Percentiles rank a stretch among this genome's conserved stretches.
phyloP scores from a whole-genome alignment of 2,888 invertebrate species.

The Pseudoips prasinana region DNA sequence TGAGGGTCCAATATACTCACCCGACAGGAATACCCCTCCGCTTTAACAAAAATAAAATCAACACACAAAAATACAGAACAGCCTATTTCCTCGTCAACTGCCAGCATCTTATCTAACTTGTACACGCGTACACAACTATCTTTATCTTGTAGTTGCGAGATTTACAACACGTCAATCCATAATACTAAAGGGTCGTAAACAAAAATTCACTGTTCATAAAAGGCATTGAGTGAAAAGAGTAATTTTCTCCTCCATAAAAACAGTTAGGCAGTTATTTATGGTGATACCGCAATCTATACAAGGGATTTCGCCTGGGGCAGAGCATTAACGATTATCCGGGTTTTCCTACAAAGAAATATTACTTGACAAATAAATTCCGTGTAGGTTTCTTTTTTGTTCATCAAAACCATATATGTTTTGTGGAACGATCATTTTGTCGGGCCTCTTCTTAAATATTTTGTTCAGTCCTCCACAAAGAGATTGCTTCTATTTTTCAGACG shows the following conservation, averaged over 20 bases:
- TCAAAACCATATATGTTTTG: conserved; percentile 36
- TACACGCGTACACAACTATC: too few species aligned
- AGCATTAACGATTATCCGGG: conserved; percentile 76
- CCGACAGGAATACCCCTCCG: too few species aligned
- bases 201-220: conserved; percentile 63
- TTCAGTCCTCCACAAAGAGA: too few species aligned
- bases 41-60: too few species aligned
- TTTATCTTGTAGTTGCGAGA: conserved; percentile 24
- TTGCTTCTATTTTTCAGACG: too few species aligned
- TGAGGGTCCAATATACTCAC: too few species aligned
- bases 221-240: conserved; percentile 71
- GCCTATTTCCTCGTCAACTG: too few species aligned
- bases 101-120: too few species aligned
- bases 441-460: conserved; percentile 6
- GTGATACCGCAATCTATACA: conserved; percentile 78
- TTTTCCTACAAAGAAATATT: conserved; percentile 71
- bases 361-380: conserved; percentile 72
- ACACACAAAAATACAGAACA: too few species aligned
- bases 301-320: conserved; percentile 71
- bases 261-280: conserved; percentile 79
- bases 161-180: conserved; percentile 36
- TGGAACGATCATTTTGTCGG: conserved; percentile 26
- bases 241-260: conserved; percentile 78
- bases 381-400: conserved; percentile 58
- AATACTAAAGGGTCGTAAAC: conserved; percentile 50